phyloP scores from a whole-genome alignment of 2,113 vertebrate genomes.

The Gobius niger region DNA sequence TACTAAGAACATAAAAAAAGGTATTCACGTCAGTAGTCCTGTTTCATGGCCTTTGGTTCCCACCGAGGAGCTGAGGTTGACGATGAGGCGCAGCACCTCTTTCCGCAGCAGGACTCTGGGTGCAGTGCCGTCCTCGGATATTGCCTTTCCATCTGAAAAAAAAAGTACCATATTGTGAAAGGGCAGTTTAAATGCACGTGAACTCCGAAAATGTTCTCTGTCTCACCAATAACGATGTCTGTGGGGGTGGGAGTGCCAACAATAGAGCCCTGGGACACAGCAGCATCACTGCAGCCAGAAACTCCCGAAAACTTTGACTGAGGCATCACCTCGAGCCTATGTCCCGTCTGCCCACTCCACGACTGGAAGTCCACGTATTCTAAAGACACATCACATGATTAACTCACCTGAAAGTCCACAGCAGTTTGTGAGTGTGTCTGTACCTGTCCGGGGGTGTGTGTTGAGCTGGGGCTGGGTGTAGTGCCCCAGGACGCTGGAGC shows the following conservation, averaged over 20 bases:
- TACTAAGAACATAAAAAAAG: no score
- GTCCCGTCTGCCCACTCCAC: conserved; percentile 90
- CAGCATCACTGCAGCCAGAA: conserved; percentile 92
- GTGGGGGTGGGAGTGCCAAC: conserved; percentile 88
- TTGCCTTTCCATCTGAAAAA: conserved; percentile 84
- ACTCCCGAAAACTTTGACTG: conserved; percentile 95
- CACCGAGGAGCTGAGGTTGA: conserved; percentile 97
- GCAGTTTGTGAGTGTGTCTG: conserved; percentile 1
- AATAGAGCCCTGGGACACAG: conserved; percentile 88
- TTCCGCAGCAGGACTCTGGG: conserved; percentile 93
- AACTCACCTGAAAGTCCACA: neutral
- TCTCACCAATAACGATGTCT: conserved; percentile 88
- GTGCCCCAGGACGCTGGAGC: conserved; percentile 86
- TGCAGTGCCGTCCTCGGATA: conserved; percentile 93
- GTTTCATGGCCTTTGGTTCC: conserved; percentile 98
- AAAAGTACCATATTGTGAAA: neutral
- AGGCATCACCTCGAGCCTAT: conserved; percentile 91
- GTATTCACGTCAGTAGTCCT: conserved; percentile 91
- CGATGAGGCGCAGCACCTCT: conserved; percentile 93
- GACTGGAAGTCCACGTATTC: conserved; percentile 92
- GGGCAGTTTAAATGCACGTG: neutral
- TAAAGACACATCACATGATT: conserved; percentile 46
- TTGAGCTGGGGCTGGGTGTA: conserved; percentile 82
- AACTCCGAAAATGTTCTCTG: neutral
- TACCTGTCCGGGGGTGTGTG: conserved; percentile 86